phyloP scores from a whole-genome alignment of 2,797 vertebrate genomes.

The Silurus aristotelis region DNA sequence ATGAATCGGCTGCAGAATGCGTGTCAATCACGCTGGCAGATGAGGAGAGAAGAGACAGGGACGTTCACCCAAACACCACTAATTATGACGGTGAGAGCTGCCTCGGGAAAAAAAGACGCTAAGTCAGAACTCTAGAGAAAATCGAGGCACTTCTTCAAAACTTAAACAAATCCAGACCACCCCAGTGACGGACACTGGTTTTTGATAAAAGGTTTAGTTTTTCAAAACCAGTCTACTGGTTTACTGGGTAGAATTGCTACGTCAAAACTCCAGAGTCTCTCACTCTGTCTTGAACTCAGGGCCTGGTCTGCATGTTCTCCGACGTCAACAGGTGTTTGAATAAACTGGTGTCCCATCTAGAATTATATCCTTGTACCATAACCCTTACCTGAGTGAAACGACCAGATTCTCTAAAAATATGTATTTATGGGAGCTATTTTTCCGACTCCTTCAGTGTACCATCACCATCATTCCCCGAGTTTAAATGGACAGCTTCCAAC shows the following conservation, averaged over 20 bases:
- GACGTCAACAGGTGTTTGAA: not conserved
- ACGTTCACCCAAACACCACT: constrained; percentile 45
- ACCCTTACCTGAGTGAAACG: not conserved
- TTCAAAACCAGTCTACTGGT: no score
- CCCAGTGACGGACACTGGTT: not conserved
- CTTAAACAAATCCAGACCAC: not conserved
- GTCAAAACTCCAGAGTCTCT: not conserved
- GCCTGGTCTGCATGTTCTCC: not conserved
- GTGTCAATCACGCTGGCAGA: constrained; percentile 48
- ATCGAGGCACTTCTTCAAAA: not conserved
- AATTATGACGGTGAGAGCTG: constrained; percentile 44
- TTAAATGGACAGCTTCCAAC: not conserved
- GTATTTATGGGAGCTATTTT: not conserved
- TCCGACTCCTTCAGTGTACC: not conserved
- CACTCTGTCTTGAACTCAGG: not conserved
- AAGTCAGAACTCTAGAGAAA: constrained; percentile 14
- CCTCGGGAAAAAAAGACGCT: not conserved
- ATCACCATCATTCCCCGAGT: not conserved
- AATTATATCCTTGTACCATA: not conserved
- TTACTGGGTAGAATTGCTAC: not conserved
- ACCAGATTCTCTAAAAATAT: not conserved
- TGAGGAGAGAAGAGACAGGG: constrained; percentile 43
- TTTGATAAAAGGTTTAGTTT: not conserved
- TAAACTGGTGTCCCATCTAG: not conserved
- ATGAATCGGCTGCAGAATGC: constrained; percentile 49